Evolutionary conservation across 2,113 vertebrate genomes (phyloP), one percentile per base, ranked within the genome.

Genomic region (Phrynosoma platyrhinos): DNA sequence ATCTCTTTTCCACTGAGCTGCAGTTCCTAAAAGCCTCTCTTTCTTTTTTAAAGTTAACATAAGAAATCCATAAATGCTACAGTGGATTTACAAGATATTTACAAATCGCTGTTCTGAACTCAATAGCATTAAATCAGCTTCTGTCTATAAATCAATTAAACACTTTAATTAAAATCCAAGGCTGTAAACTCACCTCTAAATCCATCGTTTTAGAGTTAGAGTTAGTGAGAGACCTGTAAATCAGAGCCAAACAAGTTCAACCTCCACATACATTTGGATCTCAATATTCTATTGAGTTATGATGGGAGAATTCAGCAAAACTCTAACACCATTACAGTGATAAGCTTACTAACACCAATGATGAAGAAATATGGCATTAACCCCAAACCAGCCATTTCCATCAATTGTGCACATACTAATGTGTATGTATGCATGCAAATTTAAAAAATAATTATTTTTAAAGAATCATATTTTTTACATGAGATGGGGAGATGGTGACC

Each of bases 211-310:
- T 9, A n/a, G 2, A 53, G 1, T 75, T 90, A 14, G 82, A 86
- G 69, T 69, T 9, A 74, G 20, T 84, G 79, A 72, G 3, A 91
- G 69, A 75, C 83, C 40, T 79, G 90, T 71, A 55, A 21, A 92
- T 89, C 30, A 83, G 78, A 83, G 8, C 1, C 47, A 80, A 87
- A 2, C 32, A 75, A 20, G 0, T 91, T 93, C 83, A 40, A 88
- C 5, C 80, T 18, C 86, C 89, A 82, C 5, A 81, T 89, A 92
- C 80, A 84, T 90, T 91, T 91, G 85, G 1, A 80, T 86, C 93
- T 85, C 18, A 5, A 55, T 68, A 62, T 3, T 36, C 79, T 27
- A 91, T 2, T 80, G 87, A 85, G 90, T 85, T 88, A 64, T 93
- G 85, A 80, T n/a, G n/a, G 68, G 52, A 68, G 64, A 86, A 64